Percentiles rank a stretch among this genome's conserved stretches.
Evolutionary conservation across 2,797 vertebrate genomes (phyloP).

Genomic region (Menidia menidia): DNA sequence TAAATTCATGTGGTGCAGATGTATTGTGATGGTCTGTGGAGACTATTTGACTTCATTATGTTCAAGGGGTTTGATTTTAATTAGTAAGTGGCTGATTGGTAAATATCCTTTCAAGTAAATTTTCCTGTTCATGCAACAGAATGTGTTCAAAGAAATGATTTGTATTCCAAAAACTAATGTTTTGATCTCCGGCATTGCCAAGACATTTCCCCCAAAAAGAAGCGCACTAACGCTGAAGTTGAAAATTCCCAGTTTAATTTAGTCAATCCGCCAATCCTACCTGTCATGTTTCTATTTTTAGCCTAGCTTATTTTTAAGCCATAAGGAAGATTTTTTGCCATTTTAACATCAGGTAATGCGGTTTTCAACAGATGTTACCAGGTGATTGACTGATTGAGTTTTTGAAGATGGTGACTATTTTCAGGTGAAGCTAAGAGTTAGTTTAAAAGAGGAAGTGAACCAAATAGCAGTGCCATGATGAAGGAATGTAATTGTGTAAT

Average conservation of each 20-base stretch:
- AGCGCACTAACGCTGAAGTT: background rate
- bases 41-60: too few species aligned
- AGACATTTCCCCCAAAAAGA: too few species aligned
- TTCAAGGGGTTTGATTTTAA: background rate
- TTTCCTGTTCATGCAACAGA: too few species aligned
- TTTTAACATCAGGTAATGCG: constrained; percentile 9
- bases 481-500: background rate
- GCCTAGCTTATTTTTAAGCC: background rate
- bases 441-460: background rate
- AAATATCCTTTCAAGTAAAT: background rate
- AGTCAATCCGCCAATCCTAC: background rate
- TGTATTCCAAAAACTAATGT: too few species aligned
- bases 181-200: too few species aligned
- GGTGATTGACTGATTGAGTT: constrained; percentile 1
- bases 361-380: constrained; percentile 19
- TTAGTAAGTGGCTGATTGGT: background rate
- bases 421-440: constrained; percentile 1
- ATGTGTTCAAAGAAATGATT: too few species aligned
- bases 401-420: background rate
- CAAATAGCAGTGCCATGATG: background rate
- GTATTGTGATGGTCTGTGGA: background rate
- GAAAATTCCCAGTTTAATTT: background rate
- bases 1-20: background rate
- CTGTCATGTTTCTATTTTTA: constrained; percentile 3
- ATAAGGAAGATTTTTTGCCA: background rate